These are phyloP conservation scores for Anas georgica DNA, from an alignment of 2,797 vertebrate genomes.

Conservation along the genomic window DNA sequence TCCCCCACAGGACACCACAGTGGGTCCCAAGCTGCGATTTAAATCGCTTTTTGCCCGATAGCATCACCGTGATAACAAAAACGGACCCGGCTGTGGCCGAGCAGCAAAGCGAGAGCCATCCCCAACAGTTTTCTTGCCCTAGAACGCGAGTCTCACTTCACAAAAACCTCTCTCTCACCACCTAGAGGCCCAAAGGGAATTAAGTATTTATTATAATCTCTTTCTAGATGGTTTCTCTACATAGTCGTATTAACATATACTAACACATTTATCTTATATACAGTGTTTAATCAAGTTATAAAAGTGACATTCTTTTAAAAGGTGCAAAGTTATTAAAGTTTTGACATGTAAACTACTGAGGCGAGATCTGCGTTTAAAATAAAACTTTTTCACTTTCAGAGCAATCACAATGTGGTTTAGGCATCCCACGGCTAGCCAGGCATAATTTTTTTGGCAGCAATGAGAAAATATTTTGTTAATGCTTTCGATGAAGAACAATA, in stretches of 20 bases:
- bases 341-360: constrained; percentile 57
- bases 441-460: not conserved
- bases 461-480: not conserved
- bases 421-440: constrained; percentile 9
- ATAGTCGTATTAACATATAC: constrained; percentile 64
- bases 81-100: not conserved
- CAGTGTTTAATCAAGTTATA: constrained; percentile 73
- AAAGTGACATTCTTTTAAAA: constrained; percentile 72
- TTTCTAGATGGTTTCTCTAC: constrained; percentile 45
- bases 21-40: not conserved
- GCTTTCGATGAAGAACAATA: constrained; percentile 5
- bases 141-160: not conserved
- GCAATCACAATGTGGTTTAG: not conserved
- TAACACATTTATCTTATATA: constrained; percentile 67
- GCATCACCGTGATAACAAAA: not conserved
- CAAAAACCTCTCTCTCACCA: constrained; percentile 4
- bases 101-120: not conserved
- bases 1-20: too few species aligned
- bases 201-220: constrained; percentile 60
- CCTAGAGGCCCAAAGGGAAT: constrained; percentile 30
- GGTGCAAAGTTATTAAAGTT: constrained; percentile 64
- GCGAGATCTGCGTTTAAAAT: constrained; percentile 25
- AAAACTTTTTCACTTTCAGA: constrained; percentile 11
- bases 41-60: not conserved
- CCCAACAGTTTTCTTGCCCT: not conserved